Evolutionary conservation across 2,797 vertebrate genomes (phyloP), one percentile per base, ranked within the genome.

Genomic region (Ctenochaetus hawaiiensis): DNA sequence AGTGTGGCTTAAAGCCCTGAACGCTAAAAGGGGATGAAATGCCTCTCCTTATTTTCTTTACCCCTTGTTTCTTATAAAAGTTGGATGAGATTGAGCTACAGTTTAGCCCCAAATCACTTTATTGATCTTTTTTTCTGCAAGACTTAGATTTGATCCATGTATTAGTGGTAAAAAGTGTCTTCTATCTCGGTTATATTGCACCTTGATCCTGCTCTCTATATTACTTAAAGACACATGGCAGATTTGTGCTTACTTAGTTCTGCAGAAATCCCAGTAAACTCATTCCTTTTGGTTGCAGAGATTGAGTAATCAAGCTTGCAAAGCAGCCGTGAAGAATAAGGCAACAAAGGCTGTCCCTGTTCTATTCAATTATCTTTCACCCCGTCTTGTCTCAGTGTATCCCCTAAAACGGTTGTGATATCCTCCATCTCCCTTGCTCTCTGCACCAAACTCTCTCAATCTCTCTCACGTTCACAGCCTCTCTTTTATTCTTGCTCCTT

Each of bases 21-120:
- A 83, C 13, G 26, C 86, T 84, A 44, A 73, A 52, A 61, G 34
- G 61, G 84, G 81, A 78, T 70, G 39, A 83, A 87, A 76, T 54
- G 45, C 54, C 51, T 53, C 64, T 62, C 77, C 57, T 57, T 68
- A 44, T 83, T 79, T 76, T 80, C 52, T 75, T 70, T 48, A 7
- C 43, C 64, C 58, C 56, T 65, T 62, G 63, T 83, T 86, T 83
- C 64, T 51, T 81, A 86, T 88, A 86, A 87, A 87, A 85, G 68
- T 63, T 77, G 68, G 63, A 81, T 81, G 48, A 85, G 54, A 70
- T 23, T 62, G 65, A 67, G 60, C 66, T 49, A 44, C 62, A 69
- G 63, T 30, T 80, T 60, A 68, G 59, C 65, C 62, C 39, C 53
- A 68, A 78, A 82, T 84, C 62, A 72, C 76, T 80, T 74, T 58